These are phyloP conservation scores for Sula dactylatra DNA, from an alignment of 2,113 vertebrate genomes.

Conservation along the genomic window DNA sequence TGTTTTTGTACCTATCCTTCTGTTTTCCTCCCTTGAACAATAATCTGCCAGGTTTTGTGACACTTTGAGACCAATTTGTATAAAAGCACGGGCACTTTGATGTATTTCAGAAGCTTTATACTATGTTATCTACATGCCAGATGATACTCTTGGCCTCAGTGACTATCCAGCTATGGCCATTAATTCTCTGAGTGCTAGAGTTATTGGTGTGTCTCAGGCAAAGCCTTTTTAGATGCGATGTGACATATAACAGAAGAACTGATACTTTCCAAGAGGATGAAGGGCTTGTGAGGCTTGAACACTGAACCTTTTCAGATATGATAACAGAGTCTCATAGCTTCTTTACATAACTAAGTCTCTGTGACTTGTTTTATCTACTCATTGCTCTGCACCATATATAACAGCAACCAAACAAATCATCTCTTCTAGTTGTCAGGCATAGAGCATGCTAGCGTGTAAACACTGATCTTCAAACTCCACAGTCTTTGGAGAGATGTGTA, in stretches of 20 bases:
- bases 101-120: constrained; percentile 34
- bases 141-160: constrained; percentile 4
- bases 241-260: background rate
- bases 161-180: background rate
- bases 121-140: constrained; percentile 34
- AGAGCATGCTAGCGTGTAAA: background rate
- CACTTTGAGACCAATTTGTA: constrained; percentile 2
- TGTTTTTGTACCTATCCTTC: constrained; percentile 11
- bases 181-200: background rate
- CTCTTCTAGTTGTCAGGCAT: background rate
- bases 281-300: background rate
- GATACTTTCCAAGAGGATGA: background rate
- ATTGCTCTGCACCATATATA: background rate
- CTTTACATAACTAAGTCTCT: background rate
- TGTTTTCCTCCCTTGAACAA: constrained; percentile 18
- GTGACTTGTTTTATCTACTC: background rate
- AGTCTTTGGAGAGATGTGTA: background rate
- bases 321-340: background rate
- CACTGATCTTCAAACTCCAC: background rate
- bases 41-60: constrained; percentile 8
- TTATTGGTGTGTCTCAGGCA: background rate
- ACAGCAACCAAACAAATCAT: background rate
- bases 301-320: background rate
- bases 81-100: background rate
- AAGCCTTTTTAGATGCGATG: background rate